Conservation (phyloP, 2,888 invertebrate species). For the Heliconius aoede region DNA sequence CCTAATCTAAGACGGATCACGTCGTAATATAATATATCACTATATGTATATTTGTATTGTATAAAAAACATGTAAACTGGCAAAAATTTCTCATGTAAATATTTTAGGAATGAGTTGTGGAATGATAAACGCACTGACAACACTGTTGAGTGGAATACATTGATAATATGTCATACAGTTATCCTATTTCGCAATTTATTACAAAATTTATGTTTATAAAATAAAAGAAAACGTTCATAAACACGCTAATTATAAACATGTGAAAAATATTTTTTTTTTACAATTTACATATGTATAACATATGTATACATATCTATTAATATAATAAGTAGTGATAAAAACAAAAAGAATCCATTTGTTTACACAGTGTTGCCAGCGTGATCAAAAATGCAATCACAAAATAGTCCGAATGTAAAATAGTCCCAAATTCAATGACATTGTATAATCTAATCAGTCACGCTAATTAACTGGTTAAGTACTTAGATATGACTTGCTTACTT, state of each 20-base stretch:
- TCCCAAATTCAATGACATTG: not conserved
- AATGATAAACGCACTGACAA: slow-evolving; percentile 50
- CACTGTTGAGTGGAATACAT: not conserved
- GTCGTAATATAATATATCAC: slow-evolving; percentile 27
- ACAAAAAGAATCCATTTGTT: no score
- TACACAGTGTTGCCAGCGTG: slow-evolving; percentile 5
- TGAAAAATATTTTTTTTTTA: no score
- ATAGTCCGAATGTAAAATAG: slow-evolving; percentile 13
- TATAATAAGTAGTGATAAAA: no score
- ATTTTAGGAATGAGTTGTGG: slow-evolving; percentile 61
- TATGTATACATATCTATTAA: no score
- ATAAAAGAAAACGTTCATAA: not conserved
- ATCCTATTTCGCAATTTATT: not conserved
- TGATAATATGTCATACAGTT: not conserved
- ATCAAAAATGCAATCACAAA: slow-evolving; percentile 20
- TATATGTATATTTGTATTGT: slow-evolving; percentile 44
- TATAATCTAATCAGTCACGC: slow-evolving; percentile 35
- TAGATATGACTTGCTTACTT: slow-evolving; percentile 55
- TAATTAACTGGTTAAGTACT: slow-evolving; percentile 39
- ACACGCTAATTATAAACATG: not conserved
- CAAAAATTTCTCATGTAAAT: slow-evolving; percentile 50
- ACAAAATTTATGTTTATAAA: not conserved
- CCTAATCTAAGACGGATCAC: slow-evolving; percentile 29
- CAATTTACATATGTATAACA: no score
- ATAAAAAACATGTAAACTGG: slow-evolving; percentile 48